These are phyloP conservation scores for Drosophila kanekoi DNA, from an alignment of 2,888 invertebrate species.

Conservation along the genomic window DNA sequence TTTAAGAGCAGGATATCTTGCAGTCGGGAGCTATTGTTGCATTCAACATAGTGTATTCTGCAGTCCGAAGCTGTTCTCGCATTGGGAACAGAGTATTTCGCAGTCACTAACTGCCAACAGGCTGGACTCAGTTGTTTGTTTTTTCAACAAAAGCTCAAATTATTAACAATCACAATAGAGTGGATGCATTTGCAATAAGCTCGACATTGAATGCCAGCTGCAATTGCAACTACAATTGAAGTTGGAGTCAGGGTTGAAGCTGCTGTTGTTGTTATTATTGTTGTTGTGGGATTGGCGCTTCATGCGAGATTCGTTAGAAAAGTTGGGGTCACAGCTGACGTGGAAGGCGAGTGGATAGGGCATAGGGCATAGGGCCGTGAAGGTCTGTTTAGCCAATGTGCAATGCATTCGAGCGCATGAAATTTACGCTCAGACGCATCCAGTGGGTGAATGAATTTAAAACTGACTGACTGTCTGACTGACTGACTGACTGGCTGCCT, in stretches of 20 bases:
- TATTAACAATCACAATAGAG: constrained; percentile 71
- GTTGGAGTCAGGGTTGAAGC: constrained; percentile 7
- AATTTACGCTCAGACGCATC: constrained; percentile 73
- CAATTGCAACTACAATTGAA: constrained; percentile 41
- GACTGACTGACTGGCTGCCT: constrained; percentile 13
- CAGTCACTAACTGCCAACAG: not conserved
- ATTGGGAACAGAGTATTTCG: not conserved
- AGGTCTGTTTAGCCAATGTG: constrained; percentile 62
- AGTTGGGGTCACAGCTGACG: constrained; percentile 5
- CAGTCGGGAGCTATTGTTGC: not conserved
- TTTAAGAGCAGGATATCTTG: not conserved
- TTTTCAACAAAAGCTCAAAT: constrained; percentile 59
- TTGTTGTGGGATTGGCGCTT: constrained; percentile 16
- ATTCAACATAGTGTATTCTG: not conserved
- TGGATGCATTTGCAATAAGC: constrained; percentile 42
- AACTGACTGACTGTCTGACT: constrained; percentile 49
- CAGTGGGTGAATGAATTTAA: constrained; percentile 67
- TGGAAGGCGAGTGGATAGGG: not conserved
- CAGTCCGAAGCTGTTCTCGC: not conserved
- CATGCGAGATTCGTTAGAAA: constrained; percentile 1
- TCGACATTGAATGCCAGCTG: constrained; percentile 46
- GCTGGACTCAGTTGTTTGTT: not conserved
- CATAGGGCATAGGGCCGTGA: constrained; percentile 14
- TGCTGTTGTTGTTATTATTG: not conserved
- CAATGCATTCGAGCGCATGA: constrained; percentile 65